Base-by-base conservation (phyloP, 2,888 invertebrate species). In the Callosobruchus maculatus region DNA sequence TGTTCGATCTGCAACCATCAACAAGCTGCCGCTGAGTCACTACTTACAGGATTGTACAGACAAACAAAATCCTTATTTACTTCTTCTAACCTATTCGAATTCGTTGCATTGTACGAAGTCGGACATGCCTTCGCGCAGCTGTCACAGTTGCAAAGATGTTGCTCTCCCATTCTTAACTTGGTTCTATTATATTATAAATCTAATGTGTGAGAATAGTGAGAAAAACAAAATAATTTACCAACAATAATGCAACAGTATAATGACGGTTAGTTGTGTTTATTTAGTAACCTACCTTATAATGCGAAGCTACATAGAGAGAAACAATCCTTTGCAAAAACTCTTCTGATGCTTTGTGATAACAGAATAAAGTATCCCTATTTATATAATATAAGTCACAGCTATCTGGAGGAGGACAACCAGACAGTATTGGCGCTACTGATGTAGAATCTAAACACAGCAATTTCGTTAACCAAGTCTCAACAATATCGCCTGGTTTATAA, bases 251-350 rank as follows among this genome's bases (percentile, higher is more conserved):
- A 22, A 68, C n/a, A 20, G 22, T n/a, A 13, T 68, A 13, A 5
- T 20, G 0, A 0, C 9, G 0, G 0, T 22, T 18, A 68, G 68
- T 68, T 68, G 2, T 20, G 21, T 18, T 13, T 21, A 68, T 20
- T 13, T 21, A 68, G 13, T 71, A 70, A 75, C 79, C 82, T 83
- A 92, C 95, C 90, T 99, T 99, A 86, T 99, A 99, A 89, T 99
- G 99, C 5, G 99, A 98, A 0, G 99, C 93, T 0, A 99, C 99
- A 85, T 97, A 98, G 69, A 99, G 92, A 20, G 97, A 92, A 79
- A 99, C 96, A 13, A 99, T 86, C 75, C 96, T 90, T 81, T 98
- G 97, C 13, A 99, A 89, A 87, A 99, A 99, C 1, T 93, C 91
- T 87, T 97, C 97, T 0, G 96, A 95, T 0, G 97, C 97, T 84